A percentile compares a stretch with the other conserved stretches of the same genome.
Conservation (phyloP, 30 jellyfish, hydroid and myxozoan species). For the Aurelia coerulea region DNA sequence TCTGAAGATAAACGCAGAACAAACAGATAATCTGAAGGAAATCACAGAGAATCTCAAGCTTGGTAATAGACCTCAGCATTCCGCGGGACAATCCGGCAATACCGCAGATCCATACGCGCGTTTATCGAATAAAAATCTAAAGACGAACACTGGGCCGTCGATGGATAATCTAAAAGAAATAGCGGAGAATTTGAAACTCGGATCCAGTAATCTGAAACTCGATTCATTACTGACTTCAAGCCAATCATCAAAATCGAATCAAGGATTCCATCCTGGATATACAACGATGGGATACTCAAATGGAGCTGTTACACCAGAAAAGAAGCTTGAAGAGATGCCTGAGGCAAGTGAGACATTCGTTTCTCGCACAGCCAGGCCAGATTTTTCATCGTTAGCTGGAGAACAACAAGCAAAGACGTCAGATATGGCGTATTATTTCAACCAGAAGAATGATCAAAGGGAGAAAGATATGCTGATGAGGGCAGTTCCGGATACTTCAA, state of each 20-base stretch:
- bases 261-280: conserved; percentile 69
- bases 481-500: conserved; percentile 39
- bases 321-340: conserved; percentile 63
- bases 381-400: conserved; percentile 58
- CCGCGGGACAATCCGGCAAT: too few species aligned
- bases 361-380: conserved; percentile 65
- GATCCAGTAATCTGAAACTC: conserved; percentile 16
- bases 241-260: conserved; percentile 28
- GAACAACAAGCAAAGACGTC: conserved; percentile 42
- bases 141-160: neutral
- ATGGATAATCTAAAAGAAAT: neutral
- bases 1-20: neutral
- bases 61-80: too few species aligned
- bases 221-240: conserved; percentile 21
- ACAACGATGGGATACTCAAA: conserved; percentile 62
- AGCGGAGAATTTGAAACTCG: neutral
- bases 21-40: too few species aligned
- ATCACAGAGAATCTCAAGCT: too few species aligned
- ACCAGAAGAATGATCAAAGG: conserved; percentile 53
- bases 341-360: conserved; percentile 62
- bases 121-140: neutral
- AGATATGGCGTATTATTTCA: conserved; percentile 61
- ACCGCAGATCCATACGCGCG: too few species aligned
- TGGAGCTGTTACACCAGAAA: conserved; percentile 49
- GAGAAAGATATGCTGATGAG: conserved; percentile 47